These are phyloP conservation scores for Gadus macrocephalus DNA, from an alignment of 2,113 vertebrate species.

Conservation along the genomic window DNA sequence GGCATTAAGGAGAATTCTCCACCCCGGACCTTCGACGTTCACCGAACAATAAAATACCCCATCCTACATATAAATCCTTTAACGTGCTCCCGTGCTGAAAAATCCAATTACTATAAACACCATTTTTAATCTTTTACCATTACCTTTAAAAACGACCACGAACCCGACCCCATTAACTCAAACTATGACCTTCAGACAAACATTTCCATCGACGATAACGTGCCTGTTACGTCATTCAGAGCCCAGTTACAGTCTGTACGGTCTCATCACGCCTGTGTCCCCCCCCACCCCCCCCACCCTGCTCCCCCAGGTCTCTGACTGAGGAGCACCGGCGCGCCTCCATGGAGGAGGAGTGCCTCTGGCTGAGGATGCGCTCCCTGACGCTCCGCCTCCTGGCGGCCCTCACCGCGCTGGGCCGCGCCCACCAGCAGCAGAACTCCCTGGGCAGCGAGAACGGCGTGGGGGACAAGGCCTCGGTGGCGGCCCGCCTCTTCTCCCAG, in stretches of 20 bases:
- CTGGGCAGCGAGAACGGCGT: slow-evolving; percentile 86
- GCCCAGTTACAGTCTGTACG: background rate
- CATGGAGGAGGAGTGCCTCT: slow-evolving; percentile 86
- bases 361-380: slow-evolving; percentile 88
- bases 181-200: no score
- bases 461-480: slow-evolving; percentile 72
- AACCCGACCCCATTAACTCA: no score
- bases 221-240: background rate
- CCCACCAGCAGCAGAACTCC: slow-evolving; percentile 80
- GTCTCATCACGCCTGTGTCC: no score
- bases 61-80: no score
- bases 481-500: slow-evolving; percentile 80
- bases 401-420: slow-evolving; percentile 74
- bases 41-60: no score
- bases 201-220: no score
- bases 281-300: no score
- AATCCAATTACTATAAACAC: no score
- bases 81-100: no score
- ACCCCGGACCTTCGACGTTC: no score
- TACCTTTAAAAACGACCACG: no score
- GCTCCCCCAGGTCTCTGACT: slow-evolving; percentile 75
- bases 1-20: background rate
- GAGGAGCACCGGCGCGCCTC: slow-evolving; percentile 84
- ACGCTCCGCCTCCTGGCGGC: slow-evolving; percentile 84
- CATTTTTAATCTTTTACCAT: no score